Evolutionary conservation across 2,113 vertebrate genomes (phyloP).

Genomic region (Phainopepla nitens): DNA sequence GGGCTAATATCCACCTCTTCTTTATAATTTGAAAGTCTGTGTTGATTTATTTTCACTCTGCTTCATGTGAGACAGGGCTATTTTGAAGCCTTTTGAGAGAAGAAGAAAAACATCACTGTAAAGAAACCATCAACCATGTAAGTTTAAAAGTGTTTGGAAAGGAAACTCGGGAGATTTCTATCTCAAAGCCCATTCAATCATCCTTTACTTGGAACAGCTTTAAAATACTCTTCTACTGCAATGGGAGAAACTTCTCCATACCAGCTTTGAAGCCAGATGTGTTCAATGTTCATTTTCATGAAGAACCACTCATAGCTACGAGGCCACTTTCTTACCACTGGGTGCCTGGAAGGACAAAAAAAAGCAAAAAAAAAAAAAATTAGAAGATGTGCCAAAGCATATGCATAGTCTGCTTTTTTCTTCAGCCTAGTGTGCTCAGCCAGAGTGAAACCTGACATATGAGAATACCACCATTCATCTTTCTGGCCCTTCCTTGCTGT

Average conservation of each 20-base stretch:
- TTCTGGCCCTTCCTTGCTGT: background rate
- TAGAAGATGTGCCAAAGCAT: background rate
- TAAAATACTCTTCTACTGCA: constrained; percentile 76
- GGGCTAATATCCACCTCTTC: background rate
- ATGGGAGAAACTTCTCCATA: constrained; percentile 68
- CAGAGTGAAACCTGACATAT: background rate
- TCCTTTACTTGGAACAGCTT: constrained; percentile 66
- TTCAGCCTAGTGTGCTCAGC: background rate
- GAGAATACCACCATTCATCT: background rate
- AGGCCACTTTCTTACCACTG: constrained; percentile 78
- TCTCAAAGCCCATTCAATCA: constrained; percentile 24
- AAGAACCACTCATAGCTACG: constrained; percentile 77
- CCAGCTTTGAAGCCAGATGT: constrained; percentile 77
- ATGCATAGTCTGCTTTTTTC: background rate
- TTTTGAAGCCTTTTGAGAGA: background rate
- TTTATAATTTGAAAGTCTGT: constrained; percentile 23
- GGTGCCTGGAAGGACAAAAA: constrained; percentile 67
- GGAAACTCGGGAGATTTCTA: background rate
- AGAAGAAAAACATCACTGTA: background rate
- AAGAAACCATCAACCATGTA: background rate
- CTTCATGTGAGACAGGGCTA: background rate
- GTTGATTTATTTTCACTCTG: background rate
- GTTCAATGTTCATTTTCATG: constrained; percentile 79
- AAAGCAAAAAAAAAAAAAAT: background rate
- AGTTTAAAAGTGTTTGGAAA: background rate